Evolutionary conservation across 2,113 vertebrate genomes (phyloP), one percentile per base, ranked within the genome.

Genomic region (Malaclemys terrapin): DNA sequence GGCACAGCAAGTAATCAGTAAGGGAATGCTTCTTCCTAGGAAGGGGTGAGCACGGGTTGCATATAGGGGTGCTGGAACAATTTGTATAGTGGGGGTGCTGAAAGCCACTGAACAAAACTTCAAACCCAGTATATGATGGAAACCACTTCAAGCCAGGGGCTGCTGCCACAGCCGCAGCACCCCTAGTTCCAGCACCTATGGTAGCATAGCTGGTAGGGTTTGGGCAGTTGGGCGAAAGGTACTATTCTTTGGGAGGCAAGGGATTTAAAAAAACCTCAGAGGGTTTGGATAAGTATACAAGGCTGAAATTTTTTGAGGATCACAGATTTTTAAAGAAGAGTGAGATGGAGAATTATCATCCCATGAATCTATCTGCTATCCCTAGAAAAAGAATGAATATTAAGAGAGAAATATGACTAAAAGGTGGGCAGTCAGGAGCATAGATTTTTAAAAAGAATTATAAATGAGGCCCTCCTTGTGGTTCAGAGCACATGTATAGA

Each of bases 351-450:
- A 89, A 17, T 42, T 69, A 31, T 29, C 50, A 79, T 65, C 6
- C 47, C 8, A 0, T 31, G 9, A 24, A 0, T 1, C 57, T 92
- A 88, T 12, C 47, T 82, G 82, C 16, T 10, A 84, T 27, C 5
- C 42, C 22, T 86, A 85, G 89, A 16, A 38, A 6, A 49, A 50
- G 20, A 92, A 50, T 11, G 35, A 65, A 82, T 31, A 86, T 8
- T 22, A 3, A 25, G 5, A 76, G 72, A 87, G 65, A 87, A 93
- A 81, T 17, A 42, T 2, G 62, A n/a, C 62, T 69, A 69, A 69
- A 72, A 6, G 49, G 87, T 47, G 25, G 85, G 19, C 42, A 65
- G 47, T 65, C 69, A 89, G 50, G 5, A 84, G 8, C 42, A 81
- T 17, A 87, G 27, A 42, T 90, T 69, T 80, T 54, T 22, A 6